Evolutionary conservation across 2,797 vertebrate genomes (phyloP).

Genomic region (Valencia hispanica): DNA sequence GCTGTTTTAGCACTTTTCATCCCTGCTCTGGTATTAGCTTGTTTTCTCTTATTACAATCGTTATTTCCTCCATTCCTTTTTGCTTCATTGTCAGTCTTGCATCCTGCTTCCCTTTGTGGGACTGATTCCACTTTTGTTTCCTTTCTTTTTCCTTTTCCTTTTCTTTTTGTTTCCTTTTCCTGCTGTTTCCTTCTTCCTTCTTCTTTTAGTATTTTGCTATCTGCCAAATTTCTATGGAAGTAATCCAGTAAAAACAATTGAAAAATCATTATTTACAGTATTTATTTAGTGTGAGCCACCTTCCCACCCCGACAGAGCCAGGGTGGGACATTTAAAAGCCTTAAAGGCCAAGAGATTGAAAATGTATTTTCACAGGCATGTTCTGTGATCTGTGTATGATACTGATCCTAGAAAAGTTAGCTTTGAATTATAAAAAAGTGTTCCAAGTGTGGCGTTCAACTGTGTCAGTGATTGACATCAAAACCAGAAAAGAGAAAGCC

Average conservation of each 20-base stretch:
- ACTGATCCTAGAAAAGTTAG: background rate
- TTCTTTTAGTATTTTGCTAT: slow-evolving; percentile 5
- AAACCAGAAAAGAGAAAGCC: background rate
- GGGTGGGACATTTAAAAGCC: background rate
- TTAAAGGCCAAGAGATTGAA: accelerated
- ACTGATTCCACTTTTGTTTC: background rate
- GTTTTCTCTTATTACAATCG: slow-evolving; percentile 50
- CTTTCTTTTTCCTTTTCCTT: background rate
- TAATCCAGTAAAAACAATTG: background rate
- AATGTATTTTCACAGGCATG: background rate
- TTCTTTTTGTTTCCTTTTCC: background rate
- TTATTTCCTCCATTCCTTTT: slow-evolving; percentile 37
- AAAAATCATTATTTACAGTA: background rate
- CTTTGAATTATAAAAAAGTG: background rate
- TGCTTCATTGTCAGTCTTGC: slow-evolving; percentile 13
- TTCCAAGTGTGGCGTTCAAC: background rate
- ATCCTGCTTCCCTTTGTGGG: slow-evolving; percentile 11
- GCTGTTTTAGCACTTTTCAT: slow-evolving; percentile 58
- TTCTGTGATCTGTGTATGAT: background rate
- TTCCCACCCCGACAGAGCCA: too few species aligned
- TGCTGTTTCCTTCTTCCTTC: background rate
- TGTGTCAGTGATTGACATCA: background rate
- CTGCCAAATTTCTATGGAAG: background rate
- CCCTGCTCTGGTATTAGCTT: slow-evolving; percentile 40
- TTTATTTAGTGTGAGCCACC: background rate